Evolutionary conservation across 2,888 invertebrate species (phyloP).

Genomic region (Unio pictorum): DNA sequence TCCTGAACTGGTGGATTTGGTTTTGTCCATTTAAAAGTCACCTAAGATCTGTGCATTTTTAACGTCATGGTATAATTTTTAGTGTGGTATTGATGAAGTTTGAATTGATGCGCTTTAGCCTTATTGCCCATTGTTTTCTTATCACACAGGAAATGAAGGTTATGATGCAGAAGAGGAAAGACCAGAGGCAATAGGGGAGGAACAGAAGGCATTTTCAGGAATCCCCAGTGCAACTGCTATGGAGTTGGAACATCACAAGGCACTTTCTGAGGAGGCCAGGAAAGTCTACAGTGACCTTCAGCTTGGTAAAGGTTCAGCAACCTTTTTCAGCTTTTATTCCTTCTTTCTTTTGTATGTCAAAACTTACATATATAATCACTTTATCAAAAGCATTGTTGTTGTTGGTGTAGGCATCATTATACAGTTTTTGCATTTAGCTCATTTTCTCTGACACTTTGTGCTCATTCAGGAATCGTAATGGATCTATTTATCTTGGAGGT

Average conservation of each 20-base stretch:
- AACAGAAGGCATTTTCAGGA: slow-evolving; percentile 23
- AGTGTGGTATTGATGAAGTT: background rate
- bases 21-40: no score
- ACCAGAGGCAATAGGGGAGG: slow-evolving; percentile 28
- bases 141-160: no score
- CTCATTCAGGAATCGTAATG: background rate
- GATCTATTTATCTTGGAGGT: background rate
- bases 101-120: background rate
- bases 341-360: no score
- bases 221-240: slow-evolving; percentile 36
- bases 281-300: slow-evolving; percentile 49
- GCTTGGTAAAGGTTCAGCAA: slow-evolving; percentile 15
- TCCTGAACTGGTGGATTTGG: no score
- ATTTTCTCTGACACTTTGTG: background rate
- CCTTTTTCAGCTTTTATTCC: no score
- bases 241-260: slow-evolving; percentile 42
- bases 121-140: no score
- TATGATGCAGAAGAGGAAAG: slow-evolving; percentile 19
- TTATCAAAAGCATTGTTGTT: background rate
- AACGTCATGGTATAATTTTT: no score
- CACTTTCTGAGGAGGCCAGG: slow-evolving; percentile 50
- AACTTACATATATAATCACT: no score
- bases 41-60: no score
- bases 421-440: background rate
- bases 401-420: background rate